A percentile compares a stretch with the other conserved stretches of the same genome.
These are phyloP conservation scores for Larimichthys polyactis DNA, from an alignment of 2,113 vertebrate genomes.

Conservation along the genomic window DNA sequence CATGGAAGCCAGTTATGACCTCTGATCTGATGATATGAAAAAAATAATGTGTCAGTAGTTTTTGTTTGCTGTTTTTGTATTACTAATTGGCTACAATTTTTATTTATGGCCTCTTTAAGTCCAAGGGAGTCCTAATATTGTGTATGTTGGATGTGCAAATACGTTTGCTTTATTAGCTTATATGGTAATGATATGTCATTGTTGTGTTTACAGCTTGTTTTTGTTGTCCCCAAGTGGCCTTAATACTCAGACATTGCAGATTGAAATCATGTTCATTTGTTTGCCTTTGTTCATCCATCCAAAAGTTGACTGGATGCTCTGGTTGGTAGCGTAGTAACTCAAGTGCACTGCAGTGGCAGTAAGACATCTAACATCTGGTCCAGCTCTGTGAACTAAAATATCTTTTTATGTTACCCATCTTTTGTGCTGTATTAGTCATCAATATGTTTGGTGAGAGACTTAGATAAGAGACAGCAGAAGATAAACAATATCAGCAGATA, in stretches of 20 bases:
- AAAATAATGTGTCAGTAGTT: not conserved
- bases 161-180: not conserved
- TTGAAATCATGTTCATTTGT: not conserved
- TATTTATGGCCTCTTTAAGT: not conserved
- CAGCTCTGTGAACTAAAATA: too few relatives aligned
- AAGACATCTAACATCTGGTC: too few relatives aligned
- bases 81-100: not conserved
- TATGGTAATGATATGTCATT: too few relatives aligned
- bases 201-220: not conserved
- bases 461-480: not conserved
- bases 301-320: not conserved
- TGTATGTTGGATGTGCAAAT: not conserved
- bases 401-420: too few relatives aligned
- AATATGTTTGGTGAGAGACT: too few relatives aligned
- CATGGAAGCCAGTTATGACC: not conserved
- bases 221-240: too few relatives aligned
- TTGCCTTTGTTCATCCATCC: not conserved
- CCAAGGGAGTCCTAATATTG: not conserved
- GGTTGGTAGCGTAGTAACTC: not conserved
- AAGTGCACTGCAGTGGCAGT: too few relatives aligned
- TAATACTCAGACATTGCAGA: too few relatives aligned
- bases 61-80: not conserved
- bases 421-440: too few relatives aligned
- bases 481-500: not conserved
- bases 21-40: not conserved